These are phyloP conservation scores for Rhingia rostrata DNA, from an alignment of 2,888 invertebrate genomes.

Conservation along the genomic window DNA sequence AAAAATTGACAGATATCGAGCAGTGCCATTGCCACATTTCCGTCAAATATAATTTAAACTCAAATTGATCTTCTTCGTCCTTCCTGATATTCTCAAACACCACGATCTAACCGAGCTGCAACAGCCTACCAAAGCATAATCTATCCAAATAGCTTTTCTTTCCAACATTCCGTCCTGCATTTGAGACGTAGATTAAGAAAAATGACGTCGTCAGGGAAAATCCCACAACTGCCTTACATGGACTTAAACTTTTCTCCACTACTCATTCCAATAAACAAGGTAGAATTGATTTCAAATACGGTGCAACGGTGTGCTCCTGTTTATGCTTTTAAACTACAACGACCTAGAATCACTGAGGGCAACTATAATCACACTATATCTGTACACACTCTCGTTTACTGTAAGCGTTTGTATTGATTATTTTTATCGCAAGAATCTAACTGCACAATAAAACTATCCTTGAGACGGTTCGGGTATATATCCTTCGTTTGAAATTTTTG, in stretches of 20 bases:
- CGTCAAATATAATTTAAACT: too few relatives aligned
- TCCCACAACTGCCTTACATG: too few relatives aligned
- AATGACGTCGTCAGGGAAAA: neutral
- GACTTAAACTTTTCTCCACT: too few relatives aligned
- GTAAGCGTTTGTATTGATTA: conserved; percentile 40
- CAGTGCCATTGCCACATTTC: too few relatives aligned
- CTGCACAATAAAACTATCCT: conserved; percentile 39
- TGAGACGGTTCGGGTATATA: conserved; percentile 36
- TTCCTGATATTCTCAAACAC: neutral
- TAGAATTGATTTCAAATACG: conserved; percentile 32
- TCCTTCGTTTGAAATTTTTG: conserved; percentile 37
- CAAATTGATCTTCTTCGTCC: neutral
- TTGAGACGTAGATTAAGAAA: neutral
- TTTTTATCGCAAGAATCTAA: conserved; percentile 49
- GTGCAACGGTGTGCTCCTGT: conserved; percentile 4
- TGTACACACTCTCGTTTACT: neutral
- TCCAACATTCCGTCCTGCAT: neutral
- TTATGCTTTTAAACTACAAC: conserved; percentile 1
- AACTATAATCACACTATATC: conserved; percentile 17
- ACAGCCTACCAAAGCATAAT: too few relatives aligned
- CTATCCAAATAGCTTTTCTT: neutral
- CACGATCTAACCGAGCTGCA: neutral
- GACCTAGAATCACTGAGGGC: conserved; percentile 1
- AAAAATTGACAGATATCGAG: too few relatives aligned
- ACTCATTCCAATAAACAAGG: neutral